phyloP scores from a whole-genome alignment of 2,888 invertebrate genomes.

The Onthophagus sagittarius region DNA sequence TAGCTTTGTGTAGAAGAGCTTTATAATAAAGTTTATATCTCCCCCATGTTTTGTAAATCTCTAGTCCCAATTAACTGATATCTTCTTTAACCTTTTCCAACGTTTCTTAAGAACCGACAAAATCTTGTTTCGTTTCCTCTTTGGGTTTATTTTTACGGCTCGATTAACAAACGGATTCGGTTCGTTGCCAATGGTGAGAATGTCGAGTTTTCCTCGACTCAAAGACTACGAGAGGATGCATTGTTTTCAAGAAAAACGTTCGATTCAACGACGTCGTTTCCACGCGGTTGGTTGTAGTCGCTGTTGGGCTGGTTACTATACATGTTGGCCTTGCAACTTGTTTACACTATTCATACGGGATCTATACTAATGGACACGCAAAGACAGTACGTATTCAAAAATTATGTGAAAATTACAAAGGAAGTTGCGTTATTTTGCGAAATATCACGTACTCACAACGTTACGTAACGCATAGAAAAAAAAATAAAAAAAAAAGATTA shows the following conservation, averaged over 20 bases:
- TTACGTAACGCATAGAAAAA: background rate
- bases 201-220: background rate
- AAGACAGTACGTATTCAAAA: background rate
- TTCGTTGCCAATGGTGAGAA: background rate
- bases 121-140: background rate
- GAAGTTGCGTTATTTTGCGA: background rate
- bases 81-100: no score
- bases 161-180: background rate
- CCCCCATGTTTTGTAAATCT: no score
- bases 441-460: background rate
- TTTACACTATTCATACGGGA: background rate
- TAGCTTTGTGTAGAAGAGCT: no score
- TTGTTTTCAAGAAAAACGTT: background rate
- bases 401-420: background rate
- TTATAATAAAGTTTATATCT: no score
- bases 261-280: background rate
- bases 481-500: background rate
- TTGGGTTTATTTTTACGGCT: background rate
- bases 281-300: background rate
- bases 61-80: no score
- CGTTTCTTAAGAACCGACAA: background rate
- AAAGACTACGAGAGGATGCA: background rate
- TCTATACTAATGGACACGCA: background rate
- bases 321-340: background rate
- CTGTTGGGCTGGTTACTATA: background rate